These are phyloP conservation scores for Cassiopea xamachana DNA, from an alignment of 30 jellyfish, hydroid and myxozoan genomes.

Conservation along the genomic window DNA sequence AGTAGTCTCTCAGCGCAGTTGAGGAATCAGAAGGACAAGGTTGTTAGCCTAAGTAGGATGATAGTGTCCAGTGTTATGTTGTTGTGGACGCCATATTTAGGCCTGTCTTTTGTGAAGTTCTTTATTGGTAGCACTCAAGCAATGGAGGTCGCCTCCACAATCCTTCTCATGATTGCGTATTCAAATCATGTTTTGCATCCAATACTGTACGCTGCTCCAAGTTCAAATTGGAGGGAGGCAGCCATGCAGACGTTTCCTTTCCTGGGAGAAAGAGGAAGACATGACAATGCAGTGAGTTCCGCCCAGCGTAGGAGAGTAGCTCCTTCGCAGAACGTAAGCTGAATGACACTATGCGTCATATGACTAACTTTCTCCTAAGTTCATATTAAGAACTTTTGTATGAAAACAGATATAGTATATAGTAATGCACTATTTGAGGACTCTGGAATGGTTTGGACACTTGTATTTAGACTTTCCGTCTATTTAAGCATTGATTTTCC, in stretches of 20 bases:
- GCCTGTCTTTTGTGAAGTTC: slow-evolving; percentile 49
- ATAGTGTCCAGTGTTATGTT: slow-evolving; percentile 51
- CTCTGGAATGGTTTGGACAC: no score
- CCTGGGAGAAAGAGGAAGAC: slow-evolving; percentile 6
- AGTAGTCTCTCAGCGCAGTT: slow-evolving; percentile 56
- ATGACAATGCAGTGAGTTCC: slow-evolving; percentile 18
- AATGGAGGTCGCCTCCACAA: slow-evolving; percentile 36
- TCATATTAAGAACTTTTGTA: no score
- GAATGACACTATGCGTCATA: neutral
- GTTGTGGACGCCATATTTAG: slow-evolving; percentile 63
- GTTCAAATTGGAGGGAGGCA: slow-evolving; percentile 79
- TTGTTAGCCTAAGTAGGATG: slow-evolving; percentile 47
- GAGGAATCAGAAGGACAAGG: slow-evolving; percentile 53
- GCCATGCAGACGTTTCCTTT: slow-evolving; percentile 49
- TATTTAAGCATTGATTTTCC: no score
- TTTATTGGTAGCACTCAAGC: slow-evolving; percentile 51
- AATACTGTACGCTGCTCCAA: slow-evolving; percentile 58
- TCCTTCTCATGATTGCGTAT: slow-evolving; percentile 38
- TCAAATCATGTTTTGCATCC: slow-evolving; percentile 72
- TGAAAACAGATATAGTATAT: no score
- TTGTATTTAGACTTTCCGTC: no score
- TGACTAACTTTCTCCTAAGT: neutral
- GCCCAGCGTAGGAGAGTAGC: slow-evolving; percentile 13
- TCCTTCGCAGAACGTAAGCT: slow-evolving; percentile 9
- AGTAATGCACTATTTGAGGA: no score